Conservation (phyloP, 2,888 invertebrate species). For the Melinaea marsaeus region DNA sequence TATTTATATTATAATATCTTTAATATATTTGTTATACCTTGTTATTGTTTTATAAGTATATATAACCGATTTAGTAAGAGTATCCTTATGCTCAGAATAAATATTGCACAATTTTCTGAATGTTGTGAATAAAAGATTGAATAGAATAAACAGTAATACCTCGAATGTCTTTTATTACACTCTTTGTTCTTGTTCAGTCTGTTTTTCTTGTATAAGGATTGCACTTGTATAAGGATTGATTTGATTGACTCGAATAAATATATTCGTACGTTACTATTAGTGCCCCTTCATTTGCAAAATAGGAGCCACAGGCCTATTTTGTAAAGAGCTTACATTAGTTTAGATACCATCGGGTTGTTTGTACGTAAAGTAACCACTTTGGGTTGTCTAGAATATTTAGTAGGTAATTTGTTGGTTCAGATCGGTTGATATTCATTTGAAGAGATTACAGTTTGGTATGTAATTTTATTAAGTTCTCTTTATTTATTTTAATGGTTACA, state of each 20-base stretch:
- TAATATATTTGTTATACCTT: too few species aligned
- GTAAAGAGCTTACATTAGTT: constrained; percentile 31
- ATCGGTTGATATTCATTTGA: neutral
- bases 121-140: too few species aligned
- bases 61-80: too few species aligned
- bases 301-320: constrained; percentile 29
- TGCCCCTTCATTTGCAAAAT: constrained; percentile 33
- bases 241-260: constrained; percentile 52
- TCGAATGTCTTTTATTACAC: constrained; percentile 17
- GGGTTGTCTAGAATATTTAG: constrained; percentile 12
- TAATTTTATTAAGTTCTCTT: neutral
- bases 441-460: too few species aligned
- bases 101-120: too few species aligned
- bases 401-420: neutral
- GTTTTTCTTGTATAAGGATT: constrained; percentile 65
- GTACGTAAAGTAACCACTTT: constrained; percentile 25
- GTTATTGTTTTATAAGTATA: too few species aligned
- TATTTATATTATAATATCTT: too few species aligned
- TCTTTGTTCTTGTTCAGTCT: constrained; percentile 44
- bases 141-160: constrained; percentile 35
- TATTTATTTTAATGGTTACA: neutral
- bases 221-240: too few species aligned
- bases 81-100: too few species aligned
- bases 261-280: constrained; percentile 30
- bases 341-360: constrained; percentile 26